A percentile compares a stretch with the other conserved stretches of the same genome.
These are phyloP conservation scores for Coryphaenoides rupestris DNA, from an alignment of 2,113 vertebrate species.

Conservation along the genomic window DNA sequence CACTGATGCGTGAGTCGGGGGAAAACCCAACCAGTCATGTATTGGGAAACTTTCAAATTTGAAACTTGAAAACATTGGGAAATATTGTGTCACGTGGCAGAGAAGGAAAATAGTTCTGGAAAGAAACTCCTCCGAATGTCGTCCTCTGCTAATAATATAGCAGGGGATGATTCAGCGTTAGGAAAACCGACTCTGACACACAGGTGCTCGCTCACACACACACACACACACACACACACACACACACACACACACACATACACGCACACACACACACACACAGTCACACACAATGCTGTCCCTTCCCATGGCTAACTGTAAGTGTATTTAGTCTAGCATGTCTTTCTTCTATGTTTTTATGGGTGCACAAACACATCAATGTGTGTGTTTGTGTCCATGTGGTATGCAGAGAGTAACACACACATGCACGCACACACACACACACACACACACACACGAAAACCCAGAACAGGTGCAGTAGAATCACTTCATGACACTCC, in stretches of 20 bases:
- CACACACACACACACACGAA: background rate
- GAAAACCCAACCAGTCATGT: no score
- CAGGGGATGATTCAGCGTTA: slow-evolving; percentile 22
- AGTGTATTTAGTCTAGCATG: slow-evolving; percentile 14
- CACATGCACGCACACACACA: slow-evolving; percentile 7
- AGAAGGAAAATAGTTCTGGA: slow-evolving; percentile 10
- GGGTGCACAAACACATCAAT: background rate
- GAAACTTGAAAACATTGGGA: slow-evolving; percentile 14
- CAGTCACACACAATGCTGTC: background rate
- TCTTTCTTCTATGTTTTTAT: no score
- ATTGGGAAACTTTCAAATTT: background rate
- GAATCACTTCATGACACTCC: slow-evolving; percentile 26
- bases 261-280: background rate
- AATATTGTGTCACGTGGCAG: slow-evolving; percentile 12
- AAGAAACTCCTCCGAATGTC: background rate
- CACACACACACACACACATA: background rate
- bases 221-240: background rate
- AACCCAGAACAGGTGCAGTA: slow-evolving; percentile 45
- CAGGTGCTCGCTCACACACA: background rate
- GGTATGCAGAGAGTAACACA: background rate
- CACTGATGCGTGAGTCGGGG: no score
- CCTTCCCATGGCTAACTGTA: background rate
- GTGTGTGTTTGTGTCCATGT: slow-evolving; percentile 11
- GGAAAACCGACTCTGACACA: background rate
- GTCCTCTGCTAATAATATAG: slow-evolving; percentile 22